These are phyloP conservation scores for Sminthopsis crassicaudata DNA, from an alignment of 2,113 vertebrate genomes.

Conservation along the genomic window DNA sequence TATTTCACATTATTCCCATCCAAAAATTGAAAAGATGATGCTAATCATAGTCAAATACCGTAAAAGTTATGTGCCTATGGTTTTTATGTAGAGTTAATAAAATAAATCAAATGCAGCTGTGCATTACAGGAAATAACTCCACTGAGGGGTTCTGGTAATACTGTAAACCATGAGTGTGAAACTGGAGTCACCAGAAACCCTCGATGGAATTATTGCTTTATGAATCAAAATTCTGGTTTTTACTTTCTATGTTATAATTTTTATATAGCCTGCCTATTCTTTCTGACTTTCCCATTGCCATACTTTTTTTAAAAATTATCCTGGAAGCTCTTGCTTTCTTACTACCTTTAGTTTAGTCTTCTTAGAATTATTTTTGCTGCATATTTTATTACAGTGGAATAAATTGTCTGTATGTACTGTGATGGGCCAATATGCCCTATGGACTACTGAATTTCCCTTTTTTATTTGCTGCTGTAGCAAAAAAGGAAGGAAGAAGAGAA, in stretches of 20 bases:
- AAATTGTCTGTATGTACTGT: slow-evolving; percentile 25
- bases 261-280: slow-evolving; percentile 2
- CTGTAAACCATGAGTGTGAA: slow-evolving; percentile 75
- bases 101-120: slow-evolving; percentile 80
- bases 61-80: slow-evolving; percentile 72
- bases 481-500: not conserved
- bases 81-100: slow-evolving; percentile 80
- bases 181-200: slow-evolving; percentile 75
- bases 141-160: slow-evolving; percentile 71
- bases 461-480: slow-evolving; percentile 33
- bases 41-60: slow-evolving; percentile 71
- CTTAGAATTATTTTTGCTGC: slow-evolving; percentile 5
- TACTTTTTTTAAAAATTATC: slow-evolving; percentile 56
- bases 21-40: slow-evolving; percentile 74
- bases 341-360: slow-evolving; percentile 25
- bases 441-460: not conserved
- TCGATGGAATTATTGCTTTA: slow-evolving; percentile 68
- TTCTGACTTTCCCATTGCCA: slow-evolving; percentile 23
- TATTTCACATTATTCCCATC: slow-evolving; percentile 51
- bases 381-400: slow-evolving; percentile 18
- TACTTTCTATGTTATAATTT: slow-evolving; percentile 38
- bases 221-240: slow-evolving; percentile 71
- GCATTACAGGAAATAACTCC: slow-evolving; percentile 76
- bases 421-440: slow-evolving; percentile 52
- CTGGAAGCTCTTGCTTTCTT: slow-evolving; percentile 55